A percentile compares a stretch with the other conserved stretches of the same genome.
phyloP scores from a whole-genome alignment of 2,113 vertebrate genomes.

The Rallus limicola region DNA sequence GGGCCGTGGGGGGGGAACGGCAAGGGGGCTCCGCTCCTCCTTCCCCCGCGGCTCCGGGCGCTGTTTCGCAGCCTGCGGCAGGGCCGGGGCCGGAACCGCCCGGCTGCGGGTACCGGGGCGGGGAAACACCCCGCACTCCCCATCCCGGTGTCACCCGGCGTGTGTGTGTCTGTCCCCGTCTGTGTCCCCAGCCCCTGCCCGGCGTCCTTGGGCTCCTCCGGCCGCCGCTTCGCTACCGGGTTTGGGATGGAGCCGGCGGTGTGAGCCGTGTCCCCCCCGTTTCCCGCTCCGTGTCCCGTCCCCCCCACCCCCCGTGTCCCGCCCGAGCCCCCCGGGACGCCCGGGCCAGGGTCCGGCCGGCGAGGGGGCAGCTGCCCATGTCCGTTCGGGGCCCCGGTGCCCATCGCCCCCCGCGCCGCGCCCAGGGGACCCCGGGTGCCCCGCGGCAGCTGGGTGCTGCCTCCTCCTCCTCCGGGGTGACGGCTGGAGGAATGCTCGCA shows the following conservation, averaged over 20 bases:
- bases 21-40: not conserved
- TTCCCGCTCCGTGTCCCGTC: too few species aligned
- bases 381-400: not conserved
- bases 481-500: conserved; percentile 44
- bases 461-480: not conserved
- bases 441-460: not conserved
- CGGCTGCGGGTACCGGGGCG: not conserved
- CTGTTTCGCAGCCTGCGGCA: not conserved
- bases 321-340: too few species aligned
- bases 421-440: not conserved
- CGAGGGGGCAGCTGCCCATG: not conserved
- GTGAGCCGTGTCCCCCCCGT: too few species aligned
- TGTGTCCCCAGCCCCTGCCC: not conserved
- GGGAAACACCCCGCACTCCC: not conserved
- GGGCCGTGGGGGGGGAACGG: not conserved
- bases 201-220: not conserved
- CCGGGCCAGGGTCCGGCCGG: not conserved
- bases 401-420: too few species aligned
- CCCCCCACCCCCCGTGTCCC: too few species aligned
- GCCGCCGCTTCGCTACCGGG: not conserved
- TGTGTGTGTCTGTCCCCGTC: too few species aligned
- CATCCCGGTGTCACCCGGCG: too few species aligned
- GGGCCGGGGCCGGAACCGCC: not conserved
- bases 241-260: not conserved
- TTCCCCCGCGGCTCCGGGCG: not conserved